Percentiles rank a stretch among this genome's conserved stretches.
Conservation (phyloP, 2,113 vertebrate genomes). For the Neotragus moschatus region DNA sequence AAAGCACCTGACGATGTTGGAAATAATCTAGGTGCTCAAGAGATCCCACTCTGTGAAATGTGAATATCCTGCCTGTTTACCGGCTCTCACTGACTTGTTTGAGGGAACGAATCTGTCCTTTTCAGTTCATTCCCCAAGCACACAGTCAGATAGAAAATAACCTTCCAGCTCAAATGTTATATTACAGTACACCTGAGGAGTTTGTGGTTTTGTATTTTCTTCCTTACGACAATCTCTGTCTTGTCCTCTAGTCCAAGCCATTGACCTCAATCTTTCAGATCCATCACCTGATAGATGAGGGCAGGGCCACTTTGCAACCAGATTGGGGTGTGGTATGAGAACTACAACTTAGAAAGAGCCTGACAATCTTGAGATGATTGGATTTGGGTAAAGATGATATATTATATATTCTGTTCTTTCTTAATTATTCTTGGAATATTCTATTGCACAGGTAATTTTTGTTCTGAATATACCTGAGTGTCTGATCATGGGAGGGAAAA, state of each 20-base stretch:
- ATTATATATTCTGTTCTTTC: neutral
- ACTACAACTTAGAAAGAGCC: neutral
- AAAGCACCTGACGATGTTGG: neutral
- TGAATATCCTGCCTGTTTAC: neutral
- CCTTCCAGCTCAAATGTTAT: neutral
- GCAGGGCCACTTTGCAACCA: neutral
- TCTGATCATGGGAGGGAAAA: constrained; percentile 34
- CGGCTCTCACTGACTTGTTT: neutral
- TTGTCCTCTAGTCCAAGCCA: neutral
- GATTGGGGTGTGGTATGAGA: neutral
- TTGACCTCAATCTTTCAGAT: neutral
- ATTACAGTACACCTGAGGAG: neutral
- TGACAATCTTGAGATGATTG: neutral
- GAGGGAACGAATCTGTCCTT: neutral
- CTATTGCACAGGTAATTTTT: constrained; percentile 26
- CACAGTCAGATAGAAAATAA: neutral
- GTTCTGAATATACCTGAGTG: neutral
- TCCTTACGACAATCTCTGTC: neutral
- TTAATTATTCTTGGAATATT: constrained; percentile 30
- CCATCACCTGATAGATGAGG: neutral
- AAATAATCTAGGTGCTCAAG: neutral
- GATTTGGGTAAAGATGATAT: neutral
- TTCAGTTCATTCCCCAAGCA: neutral
- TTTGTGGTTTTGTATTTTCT: neutral
- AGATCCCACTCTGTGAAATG: neutral